These are phyloP conservation scores for Trichogramma pretiosum DNA, from an alignment of 1,140 invertebrate species.

Conservation along the genomic window DNA sequence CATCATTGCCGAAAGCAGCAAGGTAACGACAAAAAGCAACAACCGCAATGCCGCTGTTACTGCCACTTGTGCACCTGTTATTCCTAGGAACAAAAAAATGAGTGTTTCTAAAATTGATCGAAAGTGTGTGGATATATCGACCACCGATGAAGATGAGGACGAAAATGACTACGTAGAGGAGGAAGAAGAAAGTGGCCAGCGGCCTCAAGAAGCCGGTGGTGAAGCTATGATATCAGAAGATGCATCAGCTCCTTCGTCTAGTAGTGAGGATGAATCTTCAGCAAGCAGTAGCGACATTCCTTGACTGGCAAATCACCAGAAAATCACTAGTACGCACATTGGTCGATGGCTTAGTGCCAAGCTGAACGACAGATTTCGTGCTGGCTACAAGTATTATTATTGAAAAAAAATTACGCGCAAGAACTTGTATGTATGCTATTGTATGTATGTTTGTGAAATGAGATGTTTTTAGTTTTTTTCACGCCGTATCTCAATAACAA, in stretches of 20 bases:
- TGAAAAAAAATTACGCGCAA: neutral
- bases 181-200: constrained; percentile 17
- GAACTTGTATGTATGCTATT: neutral
- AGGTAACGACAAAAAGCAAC: neutral
- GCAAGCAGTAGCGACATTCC: constrained; percentile 38
- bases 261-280: constrained; percentile 42
- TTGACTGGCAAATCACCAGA: constrained; percentile 25
- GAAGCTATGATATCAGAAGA: constrained; percentile 47
- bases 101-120: too few relatives aligned
- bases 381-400: constrained; percentile 9
- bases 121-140: constrained; percentile 8
- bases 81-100: too few relatives aligned
- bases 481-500: too few relatives aligned
- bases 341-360: constrained; percentile 1
- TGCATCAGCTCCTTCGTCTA: constrained; percentile 40
- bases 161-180: constrained; percentile 17
- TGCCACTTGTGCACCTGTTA: too few relatives aligned
- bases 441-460: too few relatives aligned
- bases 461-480: too few relatives aligned
- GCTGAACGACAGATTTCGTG: constrained; percentile 2
- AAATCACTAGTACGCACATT: too few relatives aligned
- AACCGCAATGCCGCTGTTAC: neutral
- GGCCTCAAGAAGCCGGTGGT: constrained; percentile 43
- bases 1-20: neutral
- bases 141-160: constrained; percentile 12